Evolutionary conservation across 2,888 invertebrate species (phyloP).

Genomic region (Seladonia tumulorum): DNA sequence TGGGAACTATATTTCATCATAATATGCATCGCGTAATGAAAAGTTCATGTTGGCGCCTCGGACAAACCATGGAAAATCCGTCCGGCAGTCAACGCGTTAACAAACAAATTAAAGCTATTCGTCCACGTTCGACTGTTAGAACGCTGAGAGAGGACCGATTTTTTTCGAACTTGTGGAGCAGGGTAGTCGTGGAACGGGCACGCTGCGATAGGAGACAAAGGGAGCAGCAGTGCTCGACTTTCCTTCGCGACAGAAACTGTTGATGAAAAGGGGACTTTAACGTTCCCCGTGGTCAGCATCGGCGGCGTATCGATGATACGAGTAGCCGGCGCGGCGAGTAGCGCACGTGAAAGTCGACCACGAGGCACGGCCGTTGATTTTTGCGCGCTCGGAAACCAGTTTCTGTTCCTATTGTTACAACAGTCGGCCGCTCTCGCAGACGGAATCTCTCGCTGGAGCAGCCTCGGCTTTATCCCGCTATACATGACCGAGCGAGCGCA

Average conservation of each 20-base stretch:
- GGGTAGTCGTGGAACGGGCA: background rate
- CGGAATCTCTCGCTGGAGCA: constrained; percentile 45
- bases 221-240: constrained; percentile 18
- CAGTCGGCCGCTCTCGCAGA: constrained; percentile 31
- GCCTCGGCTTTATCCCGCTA: constrained; percentile 36
- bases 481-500: background rate
- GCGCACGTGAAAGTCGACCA: constrained; percentile 69
- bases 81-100: background rate
- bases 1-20: too few relatives aligned
- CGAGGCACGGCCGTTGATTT: constrained; percentile 59
- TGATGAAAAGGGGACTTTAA: constrained; percentile 45
- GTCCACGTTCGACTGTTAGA: background rate
- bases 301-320: constrained; percentile 56
- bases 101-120: background rate
- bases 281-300: constrained; percentile 52
- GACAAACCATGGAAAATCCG: too few relatives aligned
- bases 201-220: background rate
- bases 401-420: constrained; percentile 67
- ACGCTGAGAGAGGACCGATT: background rate
- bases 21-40: too few relatives aligned
- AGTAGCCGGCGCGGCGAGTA: constrained; percentile 30
- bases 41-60: too few relatives aligned
- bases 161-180: background rate
- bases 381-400: constrained; percentile 64
- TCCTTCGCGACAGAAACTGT: constrained; percentile 25